These are phyloP conservation scores for Microctonus aethiopoides DNA, from an alignment of 2,888 invertebrate species.

Conservation along the genomic window DNA sequence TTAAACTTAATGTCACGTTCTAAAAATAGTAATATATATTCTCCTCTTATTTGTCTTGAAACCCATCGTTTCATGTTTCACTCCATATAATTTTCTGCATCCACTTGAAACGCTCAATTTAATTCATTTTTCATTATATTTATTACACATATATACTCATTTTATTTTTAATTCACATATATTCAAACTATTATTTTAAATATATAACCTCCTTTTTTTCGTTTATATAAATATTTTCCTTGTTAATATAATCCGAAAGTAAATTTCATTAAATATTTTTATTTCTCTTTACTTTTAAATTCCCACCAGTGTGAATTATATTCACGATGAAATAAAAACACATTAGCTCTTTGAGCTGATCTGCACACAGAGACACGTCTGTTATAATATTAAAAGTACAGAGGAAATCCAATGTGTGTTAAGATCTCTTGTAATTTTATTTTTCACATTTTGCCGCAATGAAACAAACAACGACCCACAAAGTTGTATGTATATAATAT, in stretches of 20 bases:
- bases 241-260: no score
- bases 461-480: background rate
- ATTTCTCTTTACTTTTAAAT: background rate
- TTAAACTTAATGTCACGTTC: constrained; percentile 52
- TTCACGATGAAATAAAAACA: no score
- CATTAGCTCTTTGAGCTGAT: no score
- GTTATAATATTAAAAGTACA: background rate
- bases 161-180: no score
- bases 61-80: background rate
- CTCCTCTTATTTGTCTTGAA: background rate
- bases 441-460: background rate
- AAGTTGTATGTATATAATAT: background rate
- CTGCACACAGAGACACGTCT: background rate
- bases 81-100: background rate
- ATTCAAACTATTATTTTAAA: no score
- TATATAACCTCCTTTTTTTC: background rate
- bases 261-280: background rate
- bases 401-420: background rate
- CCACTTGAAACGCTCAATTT: no score
- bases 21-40: constrained; percentile 48
- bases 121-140: no score
- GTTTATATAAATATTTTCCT: no score
- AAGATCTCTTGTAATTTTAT: background rate
- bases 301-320: background rate
- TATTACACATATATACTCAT: background rate